Conservation (phyloP, 1,140 invertebrate genomes). For the Heterodera schachtii region DNA sequence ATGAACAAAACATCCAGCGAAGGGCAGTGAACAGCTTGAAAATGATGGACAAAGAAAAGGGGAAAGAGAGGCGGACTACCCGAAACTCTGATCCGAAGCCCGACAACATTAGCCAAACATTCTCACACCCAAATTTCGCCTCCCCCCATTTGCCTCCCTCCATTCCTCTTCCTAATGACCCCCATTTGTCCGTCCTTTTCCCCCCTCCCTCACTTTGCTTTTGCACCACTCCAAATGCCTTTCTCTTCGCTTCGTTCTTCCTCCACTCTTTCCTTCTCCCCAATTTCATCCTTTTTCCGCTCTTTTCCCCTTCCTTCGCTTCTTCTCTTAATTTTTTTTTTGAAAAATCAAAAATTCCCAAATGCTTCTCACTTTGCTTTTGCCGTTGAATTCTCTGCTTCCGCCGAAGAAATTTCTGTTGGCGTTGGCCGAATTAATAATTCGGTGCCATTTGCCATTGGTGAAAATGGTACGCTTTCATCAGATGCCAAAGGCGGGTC, state of each 20-base stretch:
- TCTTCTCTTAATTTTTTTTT: constrained; percentile 10
- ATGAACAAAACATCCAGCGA: constrained; percentile 11
- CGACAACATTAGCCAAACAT: too few species aligned
- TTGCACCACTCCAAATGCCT: not conserved
- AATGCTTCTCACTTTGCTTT: constrained; percentile 6
- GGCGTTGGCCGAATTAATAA: not conserved
- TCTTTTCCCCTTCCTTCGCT: constrained; percentile 3
- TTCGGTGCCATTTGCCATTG: too few species aligned
- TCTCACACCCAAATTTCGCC: too few species aligned
- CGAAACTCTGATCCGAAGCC: too few species aligned
- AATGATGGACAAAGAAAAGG: not conserved
- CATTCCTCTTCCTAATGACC: too few species aligned
- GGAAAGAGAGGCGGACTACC: too few species aligned
- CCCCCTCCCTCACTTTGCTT: constrained; percentile 6
- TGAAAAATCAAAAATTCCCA: constrained; percentile 16
- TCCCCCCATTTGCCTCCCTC: too few species aligned
- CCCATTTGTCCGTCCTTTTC: not conserved
- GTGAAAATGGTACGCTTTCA: too few species aligned
- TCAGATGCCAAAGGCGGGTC: too few species aligned
- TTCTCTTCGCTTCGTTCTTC: not conserved
- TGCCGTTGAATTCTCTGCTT: too few species aligned
- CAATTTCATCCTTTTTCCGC: not conserved
- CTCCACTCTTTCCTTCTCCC: not conserved
- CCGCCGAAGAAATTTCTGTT: not conserved
- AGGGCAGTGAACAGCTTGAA: not conserved